These are phyloP conservation scores for Champsocephalus gunnari DNA, from an alignment of 2,797 vertebrate genomes.

Conservation along the genomic window DNA sequence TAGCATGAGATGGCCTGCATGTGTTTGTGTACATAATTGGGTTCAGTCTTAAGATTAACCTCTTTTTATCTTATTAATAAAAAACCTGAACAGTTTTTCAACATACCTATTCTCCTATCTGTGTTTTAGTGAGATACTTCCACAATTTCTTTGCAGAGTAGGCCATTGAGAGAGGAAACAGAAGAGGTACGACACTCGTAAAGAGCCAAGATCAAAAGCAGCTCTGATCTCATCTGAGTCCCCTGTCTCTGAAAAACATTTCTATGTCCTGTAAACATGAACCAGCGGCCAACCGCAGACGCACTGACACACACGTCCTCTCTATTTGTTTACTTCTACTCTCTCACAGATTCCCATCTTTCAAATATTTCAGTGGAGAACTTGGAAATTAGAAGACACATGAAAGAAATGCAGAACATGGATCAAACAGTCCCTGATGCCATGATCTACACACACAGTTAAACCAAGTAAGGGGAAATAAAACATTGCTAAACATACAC, in stretches of 20 bases:
- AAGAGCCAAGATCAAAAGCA: slow-evolving; percentile 39
- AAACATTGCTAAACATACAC: slow-evolving; percentile 44
- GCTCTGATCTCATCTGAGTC: slow-evolving; percentile 32
- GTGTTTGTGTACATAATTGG: background rate
- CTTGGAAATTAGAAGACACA: slow-evolving; percentile 26
- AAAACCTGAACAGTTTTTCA: background rate
- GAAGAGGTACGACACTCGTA: slow-evolving; percentile 2
- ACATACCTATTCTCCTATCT: slow-evolving; percentile 7
- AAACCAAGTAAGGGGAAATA: slow-evolving; percentile 39
- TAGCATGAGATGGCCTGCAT: background rate
- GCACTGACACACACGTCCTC: background rate
- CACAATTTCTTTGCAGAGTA: slow-evolving; percentile 6
- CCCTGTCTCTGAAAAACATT: slow-evolving; percentile 17
- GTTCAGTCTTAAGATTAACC: background rate
- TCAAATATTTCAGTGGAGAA: slow-evolving; percentile 13
- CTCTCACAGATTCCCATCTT: slow-evolving; percentile 1
- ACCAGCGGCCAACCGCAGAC: background rate
- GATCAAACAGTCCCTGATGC: slow-evolving; percentile 34
- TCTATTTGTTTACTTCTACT: slow-evolving; percentile 12
- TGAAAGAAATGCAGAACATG: slow-evolving; percentile 24
- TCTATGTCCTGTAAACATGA: slow-evolving; percentile 26
- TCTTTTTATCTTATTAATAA: slow-evolving; percentile 15
- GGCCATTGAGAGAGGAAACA: slow-evolving; percentile 27
- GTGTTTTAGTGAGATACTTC: background rate
- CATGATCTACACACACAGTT: slow-evolving; percentile 6